A percentile compares a stretch with the other conserved stretches of the same genome.
Evolutionary conservation across 2,113 vertebrate species (phyloP).

Genomic region (Excalfactoria chinensis): DNA sequence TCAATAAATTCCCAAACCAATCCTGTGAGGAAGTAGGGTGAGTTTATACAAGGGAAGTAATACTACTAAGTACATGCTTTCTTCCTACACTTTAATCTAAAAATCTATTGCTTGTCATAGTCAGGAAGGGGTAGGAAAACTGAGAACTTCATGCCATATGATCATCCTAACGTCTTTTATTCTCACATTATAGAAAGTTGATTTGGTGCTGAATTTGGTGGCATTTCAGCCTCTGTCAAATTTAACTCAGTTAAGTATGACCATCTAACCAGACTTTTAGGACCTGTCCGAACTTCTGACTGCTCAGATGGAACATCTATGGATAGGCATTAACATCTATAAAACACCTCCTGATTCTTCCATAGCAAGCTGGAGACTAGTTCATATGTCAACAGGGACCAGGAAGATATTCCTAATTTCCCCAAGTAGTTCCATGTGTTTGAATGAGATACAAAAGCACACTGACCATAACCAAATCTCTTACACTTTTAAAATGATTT

Average conservation of each 20-base stretch:
- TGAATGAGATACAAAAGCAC: background rate
- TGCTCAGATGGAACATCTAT: background rate
- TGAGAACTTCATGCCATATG: background rate
- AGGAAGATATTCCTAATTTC: background rate
- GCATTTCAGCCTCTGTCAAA: background rate
- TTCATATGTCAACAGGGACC: fast-evolving
- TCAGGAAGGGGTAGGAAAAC: background rate
- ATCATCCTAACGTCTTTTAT: background rate
- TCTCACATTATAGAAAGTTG: background rate
- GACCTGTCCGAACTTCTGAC: background rate
- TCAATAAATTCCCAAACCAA: background rate
- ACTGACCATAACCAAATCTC: background rate
- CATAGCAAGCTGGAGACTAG: background rate
- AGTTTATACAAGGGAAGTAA: background rate
- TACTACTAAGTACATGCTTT: background rate
- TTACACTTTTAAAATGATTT: background rate
- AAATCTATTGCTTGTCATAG: background rate
- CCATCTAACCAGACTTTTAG: background rate
- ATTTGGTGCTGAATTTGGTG: background rate
- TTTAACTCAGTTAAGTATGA: background rate
- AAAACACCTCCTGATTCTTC: background rate
- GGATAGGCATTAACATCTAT: background rate
- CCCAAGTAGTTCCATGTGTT: background rate
- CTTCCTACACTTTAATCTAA: background rate
- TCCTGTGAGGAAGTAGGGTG: background rate